Percentiles rank a stretch among this genome's conserved stretches.
phyloP scores from a whole-genome alignment of 2,888 invertebrate genomes.

The Drosophila aldrichi region DNA sequence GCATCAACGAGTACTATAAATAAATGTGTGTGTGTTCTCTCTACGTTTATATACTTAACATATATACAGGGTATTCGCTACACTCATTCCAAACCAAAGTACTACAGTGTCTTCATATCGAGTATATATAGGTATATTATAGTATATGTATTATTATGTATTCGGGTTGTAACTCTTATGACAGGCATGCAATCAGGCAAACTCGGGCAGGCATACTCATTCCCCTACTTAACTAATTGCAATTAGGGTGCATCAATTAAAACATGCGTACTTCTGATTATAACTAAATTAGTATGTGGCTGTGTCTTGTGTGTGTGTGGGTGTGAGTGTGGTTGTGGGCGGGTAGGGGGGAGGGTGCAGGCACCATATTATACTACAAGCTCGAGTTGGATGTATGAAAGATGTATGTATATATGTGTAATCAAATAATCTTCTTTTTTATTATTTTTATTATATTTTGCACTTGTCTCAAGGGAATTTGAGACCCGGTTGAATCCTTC shows the following conservation, averaged over 20 bases:
- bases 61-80: constrained; percentile 6
- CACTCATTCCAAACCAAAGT: constrained; percentile 28
- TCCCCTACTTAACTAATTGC: constrained; percentile 8
- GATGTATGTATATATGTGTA: neutral
- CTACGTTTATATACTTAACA: constrained; percentile 10
- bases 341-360: neutral
- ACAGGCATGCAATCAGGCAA: constrained; percentile 72
- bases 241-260: constrained; percentile 52
- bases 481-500: neutral
- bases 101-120: constrained; percentile 5
- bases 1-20: constrained; percentile 55
- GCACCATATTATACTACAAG: constrained; percentile 21
- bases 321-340: neutral
- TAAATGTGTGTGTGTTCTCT: constrained; percentile 1
- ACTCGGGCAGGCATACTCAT: constrained; percentile 64
- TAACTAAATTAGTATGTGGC: constrained; percentile 11
- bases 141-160: constrained; percentile 12
- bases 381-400: constrained; percentile 5
- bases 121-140: neutral
- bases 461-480: neutral
- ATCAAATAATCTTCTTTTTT: neutral
- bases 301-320: neutral
- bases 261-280: constrained; percentile 58
- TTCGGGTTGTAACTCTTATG: constrained; percentile 23
- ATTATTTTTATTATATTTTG: neutral